Base-by-base conservation (phyloP, 2,797 vertebrate species). In the Myotis pilosus region DNA sequence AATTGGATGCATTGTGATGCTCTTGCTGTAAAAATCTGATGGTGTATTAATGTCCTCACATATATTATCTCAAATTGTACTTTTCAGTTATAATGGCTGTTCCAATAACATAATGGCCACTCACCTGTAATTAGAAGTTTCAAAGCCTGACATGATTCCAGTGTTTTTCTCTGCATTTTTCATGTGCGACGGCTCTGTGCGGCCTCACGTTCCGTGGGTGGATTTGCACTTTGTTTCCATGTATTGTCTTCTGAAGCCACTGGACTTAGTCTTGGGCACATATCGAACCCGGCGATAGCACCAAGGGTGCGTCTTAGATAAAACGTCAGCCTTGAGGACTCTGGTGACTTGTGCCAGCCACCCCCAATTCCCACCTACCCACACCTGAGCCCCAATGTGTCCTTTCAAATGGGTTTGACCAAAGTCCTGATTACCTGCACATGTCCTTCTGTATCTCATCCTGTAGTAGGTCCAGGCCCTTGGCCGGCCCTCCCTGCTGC, bases 71-170 rank as follows among this genome's bases (percentile, higher is more conserved):
- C 94, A 97, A 95, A 97, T 97, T 93, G 96, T 96, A 93, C 95
- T 95, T 95, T 95, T 97, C 84, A 82, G 76, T 93, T 94, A 74
- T 94, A 96, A 97, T 96, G 92, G 89, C 95, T 94, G 92, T 86
- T 96, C 95, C 92, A 92, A 95, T 97, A 89, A 95, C 87, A 94
- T 95, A 96, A 97, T 97, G 87, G 92, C 95, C 91, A 82, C 95
- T 97, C 94, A 97, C 95, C 96, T 97, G 91, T 96, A 97, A 97
- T 97, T 97, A 95, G 88, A 92, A 97, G 95, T 97, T 97, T 92
- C 95, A 95, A 87, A 95, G 95, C 91, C 91, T 96, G 95, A 96
- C 92, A 94, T 83, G 92, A 95, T 95, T 95, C 94, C 91, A 86
- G 51, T 95, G 95, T 96, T 97, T 97, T 96, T 93, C 95, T 85